phyloP scores from a whole-genome alignment of 2,888 invertebrate species.

The Hermaeophaga mercurialis region DNA sequence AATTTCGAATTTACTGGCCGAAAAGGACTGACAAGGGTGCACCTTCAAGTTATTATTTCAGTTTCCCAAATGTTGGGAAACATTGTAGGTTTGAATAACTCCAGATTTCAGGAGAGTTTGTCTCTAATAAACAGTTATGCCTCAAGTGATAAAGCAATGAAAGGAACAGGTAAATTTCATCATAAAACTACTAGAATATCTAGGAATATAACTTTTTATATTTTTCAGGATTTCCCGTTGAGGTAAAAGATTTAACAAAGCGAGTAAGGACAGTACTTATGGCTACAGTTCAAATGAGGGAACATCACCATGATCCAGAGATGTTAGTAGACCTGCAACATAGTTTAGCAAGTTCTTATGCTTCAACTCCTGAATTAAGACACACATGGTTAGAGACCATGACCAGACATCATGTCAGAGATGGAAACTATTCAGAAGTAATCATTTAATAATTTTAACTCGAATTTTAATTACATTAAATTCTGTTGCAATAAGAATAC shows the following conservation, averaged over 20 bases:
- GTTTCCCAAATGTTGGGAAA: conserved; percentile 93
- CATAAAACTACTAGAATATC: not conserved
- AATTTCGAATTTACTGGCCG: conserved; percentile 89
- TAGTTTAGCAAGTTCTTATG: conserved; percentile 89
- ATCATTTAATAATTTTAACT: not conserved
- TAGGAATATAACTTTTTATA: conserved; percentile 1
- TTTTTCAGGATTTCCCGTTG: conserved; percentile 74
- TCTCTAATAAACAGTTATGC: conserved; percentile 93
- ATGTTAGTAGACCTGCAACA: conserved; percentile 90
- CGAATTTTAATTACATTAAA: no score
- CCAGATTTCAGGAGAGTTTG: conserved; percentile 92
- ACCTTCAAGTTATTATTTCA: conserved; percentile 92
- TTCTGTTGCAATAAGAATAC: no score
- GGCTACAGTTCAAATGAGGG: conserved; percentile 90
- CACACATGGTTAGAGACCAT: conserved; percentile 96
- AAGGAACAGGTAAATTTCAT: conserved; percentile 73
- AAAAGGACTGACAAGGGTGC: conserved; percentile 85
- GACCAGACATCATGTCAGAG: conserved; percentile 82
- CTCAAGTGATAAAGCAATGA: conserved; percentile 91
- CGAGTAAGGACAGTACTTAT: conserved; percentile 93
- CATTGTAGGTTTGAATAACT: conserved; percentile 87
- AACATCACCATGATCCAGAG: conserved; percentile 90
- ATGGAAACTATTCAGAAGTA: conserved; percentile 88
- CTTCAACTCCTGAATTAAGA: conserved; percentile 91
- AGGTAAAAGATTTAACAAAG: conserved; percentile 92